Conservation (phyloP, 2,113 vertebrate genomes). For the Menidia beryllina region DNA sequence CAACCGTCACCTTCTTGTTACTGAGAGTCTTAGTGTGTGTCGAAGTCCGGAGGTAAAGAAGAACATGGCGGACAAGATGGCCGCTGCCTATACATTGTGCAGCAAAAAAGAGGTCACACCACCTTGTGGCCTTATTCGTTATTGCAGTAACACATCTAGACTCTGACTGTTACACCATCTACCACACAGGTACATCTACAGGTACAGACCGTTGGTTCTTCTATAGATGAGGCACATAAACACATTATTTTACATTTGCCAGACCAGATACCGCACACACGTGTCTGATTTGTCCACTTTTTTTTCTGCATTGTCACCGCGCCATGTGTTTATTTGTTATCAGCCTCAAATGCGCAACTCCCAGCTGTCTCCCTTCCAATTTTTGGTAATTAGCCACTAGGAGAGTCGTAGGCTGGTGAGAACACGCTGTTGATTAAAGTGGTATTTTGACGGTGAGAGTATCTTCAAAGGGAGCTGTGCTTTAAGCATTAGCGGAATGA, state of each 20-base stretch:
- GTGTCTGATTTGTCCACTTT: conserved; percentile 19
- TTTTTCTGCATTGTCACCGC: not conserved
- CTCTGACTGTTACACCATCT: too few relatives aligned
- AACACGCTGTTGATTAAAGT: conserved; percentile 69
- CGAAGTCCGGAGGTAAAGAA: too few relatives aligned
- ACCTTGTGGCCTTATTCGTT: too few relatives aligned
- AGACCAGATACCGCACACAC: not conserved
- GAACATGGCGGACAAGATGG: too few relatives aligned
- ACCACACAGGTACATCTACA: not conserved
- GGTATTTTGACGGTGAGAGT: conserved; percentile 57
- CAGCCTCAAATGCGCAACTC: conserved; percentile 13
- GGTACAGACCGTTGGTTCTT: not conserved
- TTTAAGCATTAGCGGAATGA: conserved; percentile 68
- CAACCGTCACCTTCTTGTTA: too few relatives aligned
- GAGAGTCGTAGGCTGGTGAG: conserved; percentile 63
- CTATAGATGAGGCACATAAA: not conserved
- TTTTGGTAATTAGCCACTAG: conserved; percentile 63
- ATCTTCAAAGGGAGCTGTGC: conserved; percentile 66
- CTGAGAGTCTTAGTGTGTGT: too few relatives aligned
- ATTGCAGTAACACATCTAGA: too few relatives aligned
- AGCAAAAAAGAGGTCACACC: too few relatives aligned
- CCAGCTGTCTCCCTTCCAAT: conserved; percentile 42
- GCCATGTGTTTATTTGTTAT: conserved; percentile 36
- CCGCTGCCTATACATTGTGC: too few relatives aligned
- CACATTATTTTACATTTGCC: not conserved